Evolutionary conservation across 2,888 invertebrate species (phyloP).

Genomic region (Nymphalis polychloros): DNA sequence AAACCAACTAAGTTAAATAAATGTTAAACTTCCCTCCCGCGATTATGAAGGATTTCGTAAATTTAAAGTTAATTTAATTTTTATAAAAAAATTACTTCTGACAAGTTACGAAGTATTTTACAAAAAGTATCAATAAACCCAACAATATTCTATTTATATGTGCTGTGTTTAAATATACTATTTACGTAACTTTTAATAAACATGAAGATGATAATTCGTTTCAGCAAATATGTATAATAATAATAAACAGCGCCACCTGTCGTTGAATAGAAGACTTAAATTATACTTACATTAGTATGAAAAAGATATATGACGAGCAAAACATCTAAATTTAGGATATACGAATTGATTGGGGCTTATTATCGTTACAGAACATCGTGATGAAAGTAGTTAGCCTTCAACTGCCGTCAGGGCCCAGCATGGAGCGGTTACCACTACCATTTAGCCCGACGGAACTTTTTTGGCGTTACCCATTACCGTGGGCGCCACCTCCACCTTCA

Average conservation of each 20-base stretch:
- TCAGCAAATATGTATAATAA: slow-evolving; percentile 4
- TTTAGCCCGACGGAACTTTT: slow-evolving; percentile 91
- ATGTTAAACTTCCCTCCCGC: no score
- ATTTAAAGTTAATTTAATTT: no score
- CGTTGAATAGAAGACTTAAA: slow-evolving; percentile 35
- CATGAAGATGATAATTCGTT: slow-evolving; percentile 24
- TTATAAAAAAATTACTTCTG: no score
- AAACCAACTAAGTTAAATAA: no score
- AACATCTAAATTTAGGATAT: background rate
- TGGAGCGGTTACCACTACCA: slow-evolving; percentile 90
- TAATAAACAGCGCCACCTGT: slow-evolving; percentile 45
- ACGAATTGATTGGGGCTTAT: background rate
- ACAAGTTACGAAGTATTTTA: background rate
- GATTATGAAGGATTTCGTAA: no score
- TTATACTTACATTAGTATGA: background rate
- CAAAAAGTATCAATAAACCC: background rate
- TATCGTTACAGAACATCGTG: slow-evolving; percentile 66
- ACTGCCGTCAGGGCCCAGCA: slow-evolving; percentile 86
- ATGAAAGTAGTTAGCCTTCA: slow-evolving; percentile 87
- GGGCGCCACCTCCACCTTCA: slow-evolving; percentile 85
- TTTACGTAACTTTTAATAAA: slow-evolving; percentile 25
- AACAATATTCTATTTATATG: no score
- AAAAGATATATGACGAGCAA: background rate
- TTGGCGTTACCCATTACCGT: slow-evolving; percentile 93
- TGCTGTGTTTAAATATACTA: background rate